Evolutionary conservation across 2,888 invertebrate species (phyloP), one percentile per base, ranked within the genome.

Genomic region (Andrena hattorfiana): DNA sequence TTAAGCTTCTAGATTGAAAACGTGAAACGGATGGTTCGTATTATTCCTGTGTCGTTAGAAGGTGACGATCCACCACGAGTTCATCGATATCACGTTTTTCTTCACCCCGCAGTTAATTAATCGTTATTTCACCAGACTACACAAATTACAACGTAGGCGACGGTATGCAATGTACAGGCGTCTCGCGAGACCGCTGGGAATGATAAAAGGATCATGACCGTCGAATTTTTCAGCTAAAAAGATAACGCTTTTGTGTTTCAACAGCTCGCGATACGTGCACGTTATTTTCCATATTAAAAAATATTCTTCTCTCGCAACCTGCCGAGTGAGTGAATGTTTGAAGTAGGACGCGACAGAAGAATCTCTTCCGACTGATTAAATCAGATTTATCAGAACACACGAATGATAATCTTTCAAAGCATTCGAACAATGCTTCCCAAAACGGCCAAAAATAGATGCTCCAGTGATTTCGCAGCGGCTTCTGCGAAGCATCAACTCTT

Each of bases 191-290:
- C 67, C 26, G 35, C 26, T 35, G 48, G 23, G 23, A 42, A 63
- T 5, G 83, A 83, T 81, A 82, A 64, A 62, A 79, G 73, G 76
- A 84, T 84, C 79, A 69, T 35, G 82, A 73, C 78, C 76, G 72
- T 68, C 49, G 51, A 32, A n/a, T 78, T 77, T 77, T 78, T 77
- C 56, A 69, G 56, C 49, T 49, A 10, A 76, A n/a, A 6, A 56
- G 64, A 77, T 76, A 76, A 75, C 6, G 42, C 54, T 32, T 68
- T 66, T 68, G 56, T 56, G 23, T 67, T 49, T 60, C 30, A 30
- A 7, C 35, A n/a, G 23, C 30, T 63, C 28, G 32, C 20, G 42
- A 51, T 51, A 13, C 3, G 10, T 51, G 30, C 48, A 54, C 1
- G 10, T 16, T 49, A 10, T n/a, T 7, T 62, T 32, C 4, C 4